phyloP scores from a whole-genome alignment of 1,140 invertebrate species.

The Psilanteris sp. region DNA sequence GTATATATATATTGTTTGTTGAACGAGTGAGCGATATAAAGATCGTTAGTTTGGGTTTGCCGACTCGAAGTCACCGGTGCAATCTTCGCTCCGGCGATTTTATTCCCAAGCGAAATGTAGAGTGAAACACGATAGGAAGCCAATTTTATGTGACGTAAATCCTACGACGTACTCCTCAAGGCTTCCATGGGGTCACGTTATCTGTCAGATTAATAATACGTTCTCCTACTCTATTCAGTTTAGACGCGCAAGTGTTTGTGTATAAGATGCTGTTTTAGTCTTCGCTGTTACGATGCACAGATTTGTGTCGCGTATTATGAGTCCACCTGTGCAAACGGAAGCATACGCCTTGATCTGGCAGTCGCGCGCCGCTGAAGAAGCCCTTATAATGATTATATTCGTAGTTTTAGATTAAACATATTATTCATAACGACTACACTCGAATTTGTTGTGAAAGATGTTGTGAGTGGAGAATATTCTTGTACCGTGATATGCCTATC shows the following conservation, averaged over 20 bases:
- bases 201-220: slow-evolving; percentile 72
- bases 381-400: slow-evolving; percentile 13
- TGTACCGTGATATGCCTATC: too few relatives aligned
- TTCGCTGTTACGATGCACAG: slow-evolving; percentile 17
- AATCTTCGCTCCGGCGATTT: slow-evolving; percentile 7
- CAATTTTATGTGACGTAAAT: slow-evolving; percentile 67
- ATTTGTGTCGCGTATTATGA: slow-evolving; percentile 14
- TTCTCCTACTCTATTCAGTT: slow-evolving; percentile 23
- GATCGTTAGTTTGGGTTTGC: background rate
- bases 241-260: slow-evolving; percentile 34
- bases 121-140: slow-evolving; percentile 68
- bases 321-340: slow-evolving; percentile 22
- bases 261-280: slow-evolving; percentile 16
- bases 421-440: too few relatives aligned
- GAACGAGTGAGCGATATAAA: background rate
- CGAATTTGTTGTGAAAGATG: too few relatives aligned
- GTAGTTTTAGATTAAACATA: background rate
- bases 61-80: background rate
- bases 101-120: slow-evolving; percentile 29
- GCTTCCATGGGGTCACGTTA: slow-evolving; percentile 69
- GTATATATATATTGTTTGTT: too few relatives aligned
- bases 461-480: too few relatives aligned
- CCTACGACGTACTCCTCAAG: slow-evolving; percentile 51
- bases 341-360: background rate
- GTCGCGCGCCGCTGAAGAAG: background rate